A percentile compares a stretch with the other conserved stretches of the same genome.
phyloP scores from a whole-genome alignment of 2,888 invertebrate species.

The Oxycera nigricornis region DNA sequence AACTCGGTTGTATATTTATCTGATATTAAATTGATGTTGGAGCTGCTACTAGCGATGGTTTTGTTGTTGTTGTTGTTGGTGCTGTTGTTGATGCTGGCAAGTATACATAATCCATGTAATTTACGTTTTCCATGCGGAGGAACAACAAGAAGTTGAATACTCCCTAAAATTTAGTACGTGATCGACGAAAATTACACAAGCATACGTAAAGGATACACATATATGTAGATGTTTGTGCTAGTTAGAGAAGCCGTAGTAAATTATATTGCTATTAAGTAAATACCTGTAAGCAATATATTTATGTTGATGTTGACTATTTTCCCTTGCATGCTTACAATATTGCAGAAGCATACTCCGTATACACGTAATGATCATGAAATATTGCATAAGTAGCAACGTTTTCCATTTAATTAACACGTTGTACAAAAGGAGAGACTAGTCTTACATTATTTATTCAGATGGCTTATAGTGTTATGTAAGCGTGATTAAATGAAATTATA shows the following conservation, averaged over 20 bases:
- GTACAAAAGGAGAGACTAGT: too few species aligned
- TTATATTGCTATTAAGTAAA: background rate
- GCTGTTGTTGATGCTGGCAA: too few species aligned
- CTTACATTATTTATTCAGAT: too few species aligned
- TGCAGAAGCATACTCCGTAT: background rate
- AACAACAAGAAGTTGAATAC: too few species aligned
- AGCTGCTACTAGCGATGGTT: background rate
- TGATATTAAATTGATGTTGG: background rate
- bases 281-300: background rate
- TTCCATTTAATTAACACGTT: too few species aligned
- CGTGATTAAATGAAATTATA: too few species aligned
- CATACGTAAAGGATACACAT: background rate
- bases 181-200: background rate
- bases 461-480: too few species aligned
- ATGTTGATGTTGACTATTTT: background rate
- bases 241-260: background rate
- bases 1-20: background rate
- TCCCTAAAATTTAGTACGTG: background rate
- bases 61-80: background rate
- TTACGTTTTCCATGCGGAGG: background rate
- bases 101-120: too few species aligned
- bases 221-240: background rate
- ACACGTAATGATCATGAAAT: background rate
- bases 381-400: background rate
- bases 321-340: background rate